phyloP scores from a whole-genome alignment of 1,140 invertebrate species.

The Lineus longissimus region DNA sequence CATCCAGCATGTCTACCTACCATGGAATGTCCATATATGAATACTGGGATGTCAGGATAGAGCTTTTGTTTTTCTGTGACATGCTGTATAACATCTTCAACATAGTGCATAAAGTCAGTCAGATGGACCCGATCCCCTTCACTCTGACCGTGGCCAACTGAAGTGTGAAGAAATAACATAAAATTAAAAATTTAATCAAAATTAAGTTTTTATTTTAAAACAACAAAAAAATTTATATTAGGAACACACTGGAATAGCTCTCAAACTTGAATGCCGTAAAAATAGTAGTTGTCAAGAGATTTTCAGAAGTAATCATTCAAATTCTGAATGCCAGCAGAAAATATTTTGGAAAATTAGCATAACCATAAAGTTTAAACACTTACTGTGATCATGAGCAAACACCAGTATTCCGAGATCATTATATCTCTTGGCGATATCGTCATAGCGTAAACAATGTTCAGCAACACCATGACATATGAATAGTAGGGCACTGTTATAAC shows the following conservation, averaged over 20 bases:
- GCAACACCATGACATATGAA: slow-evolving; percentile 53
- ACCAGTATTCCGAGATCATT: slow-evolving; percentile 43
- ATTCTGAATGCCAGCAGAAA: too few relatives aligned
- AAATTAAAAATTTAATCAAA: slow-evolving; percentile 3
- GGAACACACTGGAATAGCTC: neutral
- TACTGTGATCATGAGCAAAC: slow-evolving; percentile 56
- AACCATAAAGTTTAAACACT: slow-evolving; percentile 24
- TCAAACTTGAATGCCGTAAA: neutral
- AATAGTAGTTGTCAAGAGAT: too few relatives aligned
- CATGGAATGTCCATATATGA: slow-evolving; percentile 55
- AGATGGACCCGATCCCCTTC: slow-evolving; percentile 48
- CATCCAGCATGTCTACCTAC: slow-evolving; percentile 36
- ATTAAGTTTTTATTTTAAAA: neutral
- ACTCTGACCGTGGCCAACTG: slow-evolving; percentile 55
- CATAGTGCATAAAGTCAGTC: slow-evolving; percentile 41
- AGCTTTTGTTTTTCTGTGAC: slow-evolving; percentile 37
- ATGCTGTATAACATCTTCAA: slow-evolving; percentile 48
- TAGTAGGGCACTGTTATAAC: slow-evolving; percentile 48
- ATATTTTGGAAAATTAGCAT: too few relatives aligned
- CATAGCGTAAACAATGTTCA: slow-evolving; percentile 54
- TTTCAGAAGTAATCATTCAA: too few relatives aligned
- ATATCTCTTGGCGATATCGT: slow-evolving; percentile 42
- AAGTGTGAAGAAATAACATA: too few relatives aligned
- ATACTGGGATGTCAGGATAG: slow-evolving; percentile 40
- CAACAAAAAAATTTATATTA: neutral